These are phyloP conservation scores for Alaudala cheleensis DNA, from an alignment of 2,113 vertebrate species.

Conservation along the genomic window DNA sequence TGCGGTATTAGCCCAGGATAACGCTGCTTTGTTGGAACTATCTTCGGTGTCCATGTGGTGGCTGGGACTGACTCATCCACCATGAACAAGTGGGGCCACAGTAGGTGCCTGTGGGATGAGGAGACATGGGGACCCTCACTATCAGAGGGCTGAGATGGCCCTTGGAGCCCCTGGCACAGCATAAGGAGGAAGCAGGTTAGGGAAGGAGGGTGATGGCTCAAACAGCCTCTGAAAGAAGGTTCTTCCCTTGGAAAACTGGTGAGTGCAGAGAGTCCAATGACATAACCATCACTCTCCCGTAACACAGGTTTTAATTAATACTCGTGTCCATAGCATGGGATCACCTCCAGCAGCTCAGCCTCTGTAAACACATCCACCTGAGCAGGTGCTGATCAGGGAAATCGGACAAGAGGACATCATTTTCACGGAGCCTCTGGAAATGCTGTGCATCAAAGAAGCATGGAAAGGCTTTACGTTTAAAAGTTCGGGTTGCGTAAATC, in stretches of 20 bases:
- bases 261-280: accelerated
- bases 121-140: not conserved
- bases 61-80: not conserved
- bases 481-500: not conserved
- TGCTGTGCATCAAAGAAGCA: accelerated
- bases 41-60: accelerated
- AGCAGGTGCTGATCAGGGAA: not conserved
- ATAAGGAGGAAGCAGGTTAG: not conserved
- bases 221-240: not conserved
- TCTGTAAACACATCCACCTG: not conserved
- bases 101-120: not conserved
- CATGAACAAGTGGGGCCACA: accelerated
- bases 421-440: not conserved
- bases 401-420: accelerated
- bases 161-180: accelerated
- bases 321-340: accelerated
- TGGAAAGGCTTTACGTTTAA: not conserved
- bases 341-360: not conserved
- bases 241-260: not conserved
- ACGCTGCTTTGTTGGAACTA: accelerated
- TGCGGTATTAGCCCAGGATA: not conserved
- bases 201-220: not conserved
- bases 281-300: accelerated
- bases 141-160: not conserved
- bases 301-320: not conserved